These are phyloP conservation scores for Hololepta plana DNA, from an alignment of 2,888 invertebrate species.

Conservation along the genomic window DNA sequence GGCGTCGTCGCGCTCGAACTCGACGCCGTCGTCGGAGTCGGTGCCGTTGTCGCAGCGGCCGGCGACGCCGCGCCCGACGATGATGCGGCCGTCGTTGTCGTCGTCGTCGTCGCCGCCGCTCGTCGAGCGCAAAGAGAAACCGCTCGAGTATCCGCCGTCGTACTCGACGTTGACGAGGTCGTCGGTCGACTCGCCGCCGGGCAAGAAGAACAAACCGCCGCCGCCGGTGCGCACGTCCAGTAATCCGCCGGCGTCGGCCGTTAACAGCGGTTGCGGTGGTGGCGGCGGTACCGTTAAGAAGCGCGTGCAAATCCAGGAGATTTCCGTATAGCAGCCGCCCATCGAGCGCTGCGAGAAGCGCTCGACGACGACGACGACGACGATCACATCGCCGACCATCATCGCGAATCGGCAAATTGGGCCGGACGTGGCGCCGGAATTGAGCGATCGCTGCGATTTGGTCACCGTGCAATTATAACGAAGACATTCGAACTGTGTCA, in stretches of 20 bases:
- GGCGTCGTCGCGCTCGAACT: constrained; percentile 17
- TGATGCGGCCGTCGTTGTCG: constrained; percentile 25
- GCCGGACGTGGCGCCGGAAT: no score
- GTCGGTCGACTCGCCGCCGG: constrained; percentile 17
- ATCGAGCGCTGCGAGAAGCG: no score
- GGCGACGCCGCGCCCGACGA: constrained; percentile 23
- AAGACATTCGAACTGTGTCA: no score
- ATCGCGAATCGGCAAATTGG: no score
- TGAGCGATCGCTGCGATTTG: constrained; percentile 24
- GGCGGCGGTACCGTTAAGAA: constrained; percentile 45
- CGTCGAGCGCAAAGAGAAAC: constrained; percentile 17
- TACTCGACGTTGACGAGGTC: constrained; percentile 30
- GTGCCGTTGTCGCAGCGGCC: constrained; percentile 26
- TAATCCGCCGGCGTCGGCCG: constrained; percentile 19
- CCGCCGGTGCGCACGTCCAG: constrained; percentile 26
- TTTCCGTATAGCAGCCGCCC: constrained; percentile 45
- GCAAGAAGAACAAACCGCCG: constrained; percentile 21
- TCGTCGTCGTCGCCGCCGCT: constrained; percentile 21
- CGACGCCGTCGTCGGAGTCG: constrained; percentile 23
- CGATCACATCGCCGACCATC: no score
- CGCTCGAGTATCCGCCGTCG: constrained; percentile 25
- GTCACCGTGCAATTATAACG: constrained; percentile 25
- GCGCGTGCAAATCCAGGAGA: constrained; percentile 65
- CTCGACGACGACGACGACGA: no score
- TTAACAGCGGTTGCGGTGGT: constrained; percentile 5